phyloP scores from a whole-genome alignment of 2,888 invertebrate genomes.

The Pemphredon lugubris region DNA sequence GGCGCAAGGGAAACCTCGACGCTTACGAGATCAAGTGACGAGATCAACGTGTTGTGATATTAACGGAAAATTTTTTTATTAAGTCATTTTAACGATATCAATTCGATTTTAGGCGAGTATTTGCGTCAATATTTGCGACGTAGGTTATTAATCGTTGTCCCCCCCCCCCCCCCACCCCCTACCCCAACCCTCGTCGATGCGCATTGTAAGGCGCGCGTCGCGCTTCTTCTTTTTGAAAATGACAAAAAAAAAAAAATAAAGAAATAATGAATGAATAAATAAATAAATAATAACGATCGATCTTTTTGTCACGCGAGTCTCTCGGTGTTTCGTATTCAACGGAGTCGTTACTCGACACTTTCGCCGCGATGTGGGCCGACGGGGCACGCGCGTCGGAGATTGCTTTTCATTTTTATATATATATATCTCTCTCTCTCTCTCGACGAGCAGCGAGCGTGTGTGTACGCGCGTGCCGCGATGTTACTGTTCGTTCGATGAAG shows the following conservation, averaged over 20 bases:
- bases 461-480: too few species aligned
- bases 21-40: slow-evolving; percentile 72
- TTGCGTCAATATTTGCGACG: slow-evolving; percentile 74
- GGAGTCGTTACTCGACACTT: slow-evolving; percentile 31
- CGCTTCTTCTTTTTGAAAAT: slow-evolving; percentile 79
- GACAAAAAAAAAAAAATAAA: slow-evolving; percentile 68
- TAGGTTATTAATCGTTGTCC: slow-evolving; percentile 78
- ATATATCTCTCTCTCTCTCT: too few species aligned
- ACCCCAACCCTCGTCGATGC: slow-evolving; percentile 75
- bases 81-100: slow-evolving; percentile 77
- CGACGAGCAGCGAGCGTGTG: too few species aligned
- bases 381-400: slow-evolving; percentile 6
- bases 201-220: slow-evolving; percentile 76
- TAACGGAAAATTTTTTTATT: slow-evolving; percentile 77
- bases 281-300: too few species aligned
- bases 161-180: too few species aligned
- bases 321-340: slow-evolving; percentile 24
- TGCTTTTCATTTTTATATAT: background rate
- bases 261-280: too few species aligned
- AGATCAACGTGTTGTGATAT: slow-evolving; percentile 77
- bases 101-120: slow-evolving; percentile 79
- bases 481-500: too few species aligned
- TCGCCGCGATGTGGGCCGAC: slow-evolving; percentile 38
- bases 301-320: slow-evolving; percentile 76
- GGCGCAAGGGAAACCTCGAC: slow-evolving; percentile 73